Percentiles rank a stretch among this genome's conserved stretches.
phyloP scores from a whole-genome alignment of 2,113 vertebrate genomes.

The Halichoerus grypus region DNA sequence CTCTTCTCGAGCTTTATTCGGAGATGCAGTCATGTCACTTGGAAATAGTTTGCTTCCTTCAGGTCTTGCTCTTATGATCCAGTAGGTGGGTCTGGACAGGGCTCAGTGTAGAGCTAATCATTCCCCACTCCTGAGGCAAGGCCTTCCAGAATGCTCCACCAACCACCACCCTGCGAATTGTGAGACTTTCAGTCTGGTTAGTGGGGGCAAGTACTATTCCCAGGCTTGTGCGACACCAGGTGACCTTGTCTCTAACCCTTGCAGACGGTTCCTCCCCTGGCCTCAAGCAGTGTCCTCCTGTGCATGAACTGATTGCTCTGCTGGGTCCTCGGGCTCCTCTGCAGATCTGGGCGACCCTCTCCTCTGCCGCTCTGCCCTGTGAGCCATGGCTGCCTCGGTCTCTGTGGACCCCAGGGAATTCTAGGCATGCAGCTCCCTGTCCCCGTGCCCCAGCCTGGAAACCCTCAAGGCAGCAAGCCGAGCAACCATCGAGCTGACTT shows the following conservation, averaged over 20 bases:
- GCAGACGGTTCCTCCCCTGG: neutral
- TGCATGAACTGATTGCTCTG: neutral
- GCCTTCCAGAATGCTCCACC: neutral
- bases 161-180: neutral
- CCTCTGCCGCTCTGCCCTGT: neutral
- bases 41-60: neutral
- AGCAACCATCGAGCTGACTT: neutral
- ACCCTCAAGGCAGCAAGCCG: neutral
- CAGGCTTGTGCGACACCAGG: neutral
- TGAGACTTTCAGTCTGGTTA: neutral
- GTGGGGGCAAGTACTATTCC: too few relatives aligned
- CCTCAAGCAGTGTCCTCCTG: neutral
- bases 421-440: neutral
- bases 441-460: rapidly evolving
- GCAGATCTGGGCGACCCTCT: neutral
- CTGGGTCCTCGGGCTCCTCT: neutral
- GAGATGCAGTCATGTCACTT: neutral
- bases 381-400: rapidly evolving
- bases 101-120: too few relatives aligned
- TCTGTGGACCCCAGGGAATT: neutral
- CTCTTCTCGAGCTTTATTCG: neutral
- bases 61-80: neutral
- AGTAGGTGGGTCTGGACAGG: neutral
- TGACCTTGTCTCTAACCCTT: neutral
- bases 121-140: neutral